These are phyloP conservation scores for Mya arenaria DNA, from an alignment of 1,140 invertebrate species.

Conservation along the genomic window DNA sequence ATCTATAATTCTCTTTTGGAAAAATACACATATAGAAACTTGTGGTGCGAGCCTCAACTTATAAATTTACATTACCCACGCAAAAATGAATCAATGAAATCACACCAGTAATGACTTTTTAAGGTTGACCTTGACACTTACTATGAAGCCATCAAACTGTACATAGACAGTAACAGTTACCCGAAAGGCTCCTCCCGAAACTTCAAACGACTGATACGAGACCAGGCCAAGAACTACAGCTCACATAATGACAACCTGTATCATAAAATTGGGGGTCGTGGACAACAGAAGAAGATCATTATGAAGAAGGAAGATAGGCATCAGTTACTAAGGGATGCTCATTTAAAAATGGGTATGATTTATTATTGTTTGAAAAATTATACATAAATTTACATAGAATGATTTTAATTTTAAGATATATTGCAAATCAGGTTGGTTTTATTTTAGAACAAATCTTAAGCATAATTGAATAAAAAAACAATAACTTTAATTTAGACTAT, in stretches of 20 bases:
- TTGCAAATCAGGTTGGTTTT: too few species aligned
- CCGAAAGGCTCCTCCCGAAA: not conserved
- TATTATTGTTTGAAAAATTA: not conserved
- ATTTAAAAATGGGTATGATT: not conserved
- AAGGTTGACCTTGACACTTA: slow-evolving; percentile 45
- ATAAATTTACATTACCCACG: too few species aligned
- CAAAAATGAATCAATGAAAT: too few species aligned
- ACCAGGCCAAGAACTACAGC: slow-evolving; percentile 28
- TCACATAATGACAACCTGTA: slow-evolving; percentile 7
- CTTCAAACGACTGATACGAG: slow-evolving; percentile 41
- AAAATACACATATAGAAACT: too few species aligned
- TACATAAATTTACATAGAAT: too few species aligned
- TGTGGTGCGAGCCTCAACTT: too few species aligned
- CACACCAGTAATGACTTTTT: too few species aligned
- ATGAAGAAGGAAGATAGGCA: slow-evolving; percentile 29
- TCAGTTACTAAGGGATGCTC: slow-evolving; percentile 14
- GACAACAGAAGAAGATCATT: slow-evolving; percentile 30
- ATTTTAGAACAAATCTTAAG: too few species aligned
- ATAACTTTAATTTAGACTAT: too few species aligned
- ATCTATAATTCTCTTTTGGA: too few species aligned
- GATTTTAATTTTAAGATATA: too few species aligned
- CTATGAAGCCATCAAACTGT: slow-evolving; percentile 35
- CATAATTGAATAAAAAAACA: too few species aligned
- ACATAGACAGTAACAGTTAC: slow-evolving; percentile 6
- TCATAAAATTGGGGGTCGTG: slow-evolving; percentile 21